Percentiles rank a stretch among this genome's conserved stretches.
These are phyloP conservation scores for Sarcophaga bullata DNA, from an alignment of 1,140 invertebrate species.

Conservation along the genomic window DNA sequence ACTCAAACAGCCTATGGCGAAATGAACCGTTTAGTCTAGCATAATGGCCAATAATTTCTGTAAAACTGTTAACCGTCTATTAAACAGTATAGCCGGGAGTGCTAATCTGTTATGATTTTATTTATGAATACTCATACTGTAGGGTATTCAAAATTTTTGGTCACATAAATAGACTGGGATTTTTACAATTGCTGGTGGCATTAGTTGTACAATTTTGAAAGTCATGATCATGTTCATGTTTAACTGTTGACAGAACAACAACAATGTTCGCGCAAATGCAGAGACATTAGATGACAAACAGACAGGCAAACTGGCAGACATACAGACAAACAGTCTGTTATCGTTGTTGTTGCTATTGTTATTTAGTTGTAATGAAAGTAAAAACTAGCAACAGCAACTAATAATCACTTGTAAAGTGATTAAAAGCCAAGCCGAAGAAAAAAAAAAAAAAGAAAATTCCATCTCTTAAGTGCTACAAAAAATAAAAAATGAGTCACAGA, in stretches of 20 bases:
- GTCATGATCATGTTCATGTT: constrained; percentile 26
- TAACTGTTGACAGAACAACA: neutral
- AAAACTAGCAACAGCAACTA: neutral
- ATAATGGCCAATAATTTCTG: neutral
- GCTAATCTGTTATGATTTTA: no score
- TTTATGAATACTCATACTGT: no score
- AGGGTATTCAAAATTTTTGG: no score
- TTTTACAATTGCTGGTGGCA: neutral
- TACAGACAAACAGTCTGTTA: neutral
- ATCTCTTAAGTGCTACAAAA: neutral
- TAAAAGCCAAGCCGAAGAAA: neutral
- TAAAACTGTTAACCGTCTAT: no score
- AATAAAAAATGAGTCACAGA: neutral
- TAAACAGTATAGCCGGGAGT: no score
- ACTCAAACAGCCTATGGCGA: no score
- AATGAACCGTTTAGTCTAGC: neutral
- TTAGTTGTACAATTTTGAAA: neutral
- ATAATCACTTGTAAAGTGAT: constrained; percentile 1
- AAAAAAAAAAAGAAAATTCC: neutral
- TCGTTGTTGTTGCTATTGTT: neutral
- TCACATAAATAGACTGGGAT: no score
- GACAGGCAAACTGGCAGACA: neutral
- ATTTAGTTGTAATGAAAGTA: neutral
- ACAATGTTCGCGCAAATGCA: neutral
- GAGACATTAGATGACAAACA: no score